Evolutionary conservation across 2,113 vertebrate genomes (phyloP).

Genomic region (Lagopus muta): DNA sequence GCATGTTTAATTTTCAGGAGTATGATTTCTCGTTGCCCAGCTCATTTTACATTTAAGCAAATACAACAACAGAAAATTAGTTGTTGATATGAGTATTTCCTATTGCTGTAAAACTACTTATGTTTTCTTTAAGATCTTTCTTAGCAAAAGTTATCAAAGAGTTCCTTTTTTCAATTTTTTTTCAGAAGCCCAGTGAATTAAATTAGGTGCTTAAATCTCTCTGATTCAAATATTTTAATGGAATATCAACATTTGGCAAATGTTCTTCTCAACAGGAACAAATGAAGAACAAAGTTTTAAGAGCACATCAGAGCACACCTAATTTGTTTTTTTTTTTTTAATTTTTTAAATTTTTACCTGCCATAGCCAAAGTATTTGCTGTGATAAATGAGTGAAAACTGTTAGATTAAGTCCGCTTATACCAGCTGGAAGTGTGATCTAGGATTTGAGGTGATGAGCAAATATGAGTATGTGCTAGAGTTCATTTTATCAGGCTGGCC

Average conservation of each 20-base stretch:
- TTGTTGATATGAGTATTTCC: background rate
- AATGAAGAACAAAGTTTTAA: background rate
- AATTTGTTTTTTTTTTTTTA: background rate
- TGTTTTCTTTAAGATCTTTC: background rate
- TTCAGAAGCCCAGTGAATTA: background rate
- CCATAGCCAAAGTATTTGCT: background rate
- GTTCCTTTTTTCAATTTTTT: background rate
- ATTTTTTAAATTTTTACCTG: background rate
- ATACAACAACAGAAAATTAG: background rate
- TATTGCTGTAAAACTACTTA: background rate
- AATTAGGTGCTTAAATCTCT: background rate
- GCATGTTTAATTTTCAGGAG: slow-evolving; percentile 19
- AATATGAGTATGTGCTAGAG: background rate
- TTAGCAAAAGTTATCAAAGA: background rate
- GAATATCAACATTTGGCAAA: background rate
- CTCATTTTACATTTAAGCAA: background rate
- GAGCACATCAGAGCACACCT: background rate
- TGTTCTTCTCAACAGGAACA: accelerated
- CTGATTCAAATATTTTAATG: background rate
- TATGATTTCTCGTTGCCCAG: background rate
- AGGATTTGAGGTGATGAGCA: background rate
- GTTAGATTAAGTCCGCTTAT: background rate
- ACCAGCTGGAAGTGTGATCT: background rate
- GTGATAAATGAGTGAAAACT: background rate
- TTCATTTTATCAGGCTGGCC: background rate